These are phyloP conservation scores for Caiman crocodilus DNA, from an alignment of 2,797 vertebrate genomes.

Conservation along the genomic window DNA sequence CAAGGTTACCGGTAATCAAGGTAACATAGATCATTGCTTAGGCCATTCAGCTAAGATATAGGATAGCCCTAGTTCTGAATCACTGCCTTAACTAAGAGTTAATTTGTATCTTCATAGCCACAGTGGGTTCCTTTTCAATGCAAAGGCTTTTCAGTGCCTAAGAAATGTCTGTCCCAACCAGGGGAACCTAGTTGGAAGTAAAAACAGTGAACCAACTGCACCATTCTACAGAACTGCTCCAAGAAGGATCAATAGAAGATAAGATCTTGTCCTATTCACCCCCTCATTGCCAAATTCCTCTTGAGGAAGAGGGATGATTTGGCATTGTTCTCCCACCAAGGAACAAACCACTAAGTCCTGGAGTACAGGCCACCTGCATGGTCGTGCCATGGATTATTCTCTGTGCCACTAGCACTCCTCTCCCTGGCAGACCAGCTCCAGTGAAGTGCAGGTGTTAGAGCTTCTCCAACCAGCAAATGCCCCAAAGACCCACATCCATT, in stretches of 20 bases:
- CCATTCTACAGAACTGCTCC: neutral
- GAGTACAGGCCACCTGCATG: neutral
- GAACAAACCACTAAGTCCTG: neutral
- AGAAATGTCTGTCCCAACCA: neutral
- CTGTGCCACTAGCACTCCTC: neutral
- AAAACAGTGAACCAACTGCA: neutral
- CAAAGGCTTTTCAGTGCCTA: neutral
- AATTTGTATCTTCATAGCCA: neutral
- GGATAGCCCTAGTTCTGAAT: too few relatives aligned
- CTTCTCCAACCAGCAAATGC: neutral
- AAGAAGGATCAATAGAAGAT: neutral
- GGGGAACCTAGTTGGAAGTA: neutral
- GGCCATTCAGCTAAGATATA: too few relatives aligned
- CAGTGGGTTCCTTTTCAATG: neutral
- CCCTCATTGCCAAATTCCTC: too few relatives aligned
- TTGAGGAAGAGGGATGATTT: neutral
- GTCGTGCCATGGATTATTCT: neutral
- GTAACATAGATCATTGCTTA: too few relatives aligned
- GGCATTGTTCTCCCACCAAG: neutral
- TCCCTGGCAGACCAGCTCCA: neutral
- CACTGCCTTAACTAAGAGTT: neutral
- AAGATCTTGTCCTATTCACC: neutral
- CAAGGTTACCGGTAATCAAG: too few relatives aligned
- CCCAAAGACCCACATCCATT: too few relatives aligned
- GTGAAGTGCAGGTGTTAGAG: neutral